A percentile compares a stretch with the other conserved stretches of the same genome.
These are phyloP conservation scores for Apis florea DNA, from an alignment of 1,140 invertebrate genomes.

Conservation along the genomic window DNA sequence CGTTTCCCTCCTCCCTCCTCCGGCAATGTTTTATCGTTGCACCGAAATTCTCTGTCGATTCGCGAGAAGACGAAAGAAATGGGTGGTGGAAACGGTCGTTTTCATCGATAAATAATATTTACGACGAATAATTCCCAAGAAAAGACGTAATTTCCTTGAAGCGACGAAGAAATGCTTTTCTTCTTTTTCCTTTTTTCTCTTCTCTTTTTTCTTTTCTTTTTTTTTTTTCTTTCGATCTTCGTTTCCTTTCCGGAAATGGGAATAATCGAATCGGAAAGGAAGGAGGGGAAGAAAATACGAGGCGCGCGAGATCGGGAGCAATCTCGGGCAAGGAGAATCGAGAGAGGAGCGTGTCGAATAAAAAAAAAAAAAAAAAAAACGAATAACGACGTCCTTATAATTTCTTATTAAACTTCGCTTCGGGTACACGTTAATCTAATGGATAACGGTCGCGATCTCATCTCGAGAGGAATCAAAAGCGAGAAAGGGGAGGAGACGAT, in stretches of 20 bases:
- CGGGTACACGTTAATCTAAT: neutral
- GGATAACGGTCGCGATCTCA: neutral
- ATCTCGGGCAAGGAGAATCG: no score
- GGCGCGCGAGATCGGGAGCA: no score
- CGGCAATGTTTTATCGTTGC: neutral
- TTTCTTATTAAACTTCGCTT: no score
- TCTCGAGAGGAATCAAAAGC: neutral
- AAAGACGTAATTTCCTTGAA: neutral
- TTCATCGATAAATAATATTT: slow-evolving; percentile 34
- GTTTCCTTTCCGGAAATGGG: no score
- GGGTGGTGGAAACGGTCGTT: neutral
- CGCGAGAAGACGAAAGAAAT: neutral
- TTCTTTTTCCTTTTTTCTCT: no score
- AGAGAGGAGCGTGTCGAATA: no score
- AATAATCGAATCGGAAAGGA: neutral
- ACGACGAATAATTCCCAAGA: neutral
- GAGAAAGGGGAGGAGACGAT: slow-evolving; percentile 28
- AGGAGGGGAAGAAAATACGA: neutral
- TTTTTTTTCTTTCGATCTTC: neutral
- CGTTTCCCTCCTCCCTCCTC: no score
- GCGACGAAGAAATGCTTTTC: no score
- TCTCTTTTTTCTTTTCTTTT: no score
- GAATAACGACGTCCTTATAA: neutral
- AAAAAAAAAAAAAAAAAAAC: neutral
- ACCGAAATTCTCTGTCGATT: neutral